Percentiles rank a stretch among this genome's conserved stretches.
Evolutionary conservation across 2,797 vertebrate genomes (phyloP).

Genomic region (Hybognathus amarus): DNA sequence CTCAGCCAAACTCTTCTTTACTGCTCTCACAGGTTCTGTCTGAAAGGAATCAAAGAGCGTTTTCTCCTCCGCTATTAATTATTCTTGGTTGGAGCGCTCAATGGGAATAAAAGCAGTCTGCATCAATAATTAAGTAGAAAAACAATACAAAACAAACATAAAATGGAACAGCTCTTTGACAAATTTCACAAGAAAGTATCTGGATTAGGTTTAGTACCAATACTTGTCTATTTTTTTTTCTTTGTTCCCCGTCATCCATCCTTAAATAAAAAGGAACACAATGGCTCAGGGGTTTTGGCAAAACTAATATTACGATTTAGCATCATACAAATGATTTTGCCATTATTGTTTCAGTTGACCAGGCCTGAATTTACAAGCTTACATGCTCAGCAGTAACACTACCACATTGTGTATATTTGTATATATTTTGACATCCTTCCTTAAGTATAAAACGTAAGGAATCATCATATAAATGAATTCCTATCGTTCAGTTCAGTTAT

Average conservation of each 20-base stretch:
- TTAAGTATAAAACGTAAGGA: no score
- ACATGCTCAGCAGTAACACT: not conserved
- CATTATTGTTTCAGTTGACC: no score
- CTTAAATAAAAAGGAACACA: constrained; percentile 43
- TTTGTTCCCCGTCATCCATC: constrained; percentile 62
- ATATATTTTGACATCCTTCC: not conserved
- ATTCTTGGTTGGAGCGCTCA: constrained; percentile 68
- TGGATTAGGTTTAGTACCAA: constrained; percentile 59
- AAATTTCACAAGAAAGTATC: constrained; percentile 46
- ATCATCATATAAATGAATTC: no score
- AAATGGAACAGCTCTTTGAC: constrained; percentile 61
- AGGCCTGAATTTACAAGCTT: not conserved
- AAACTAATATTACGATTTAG: not conserved
- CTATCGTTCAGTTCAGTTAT: no score
- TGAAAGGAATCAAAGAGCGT: constrained; percentile 64
- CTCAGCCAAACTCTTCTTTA: constrained; percentile 6
- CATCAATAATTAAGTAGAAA: constrained; percentile 74
- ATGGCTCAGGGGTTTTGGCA: not conserved
- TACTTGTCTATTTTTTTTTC: constrained; percentile 59
- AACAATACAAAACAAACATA: constrained; percentile 67
- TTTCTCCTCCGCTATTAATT: constrained; percentile 64
- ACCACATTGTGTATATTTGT: not conserved
- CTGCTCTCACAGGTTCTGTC: constrained; percentile 49
- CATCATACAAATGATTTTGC: no score
- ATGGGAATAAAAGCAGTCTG: constrained; percentile 64